Conservation (phyloP, 2,113 vertebrate species). For the Ptyas mucosa region DNA sequence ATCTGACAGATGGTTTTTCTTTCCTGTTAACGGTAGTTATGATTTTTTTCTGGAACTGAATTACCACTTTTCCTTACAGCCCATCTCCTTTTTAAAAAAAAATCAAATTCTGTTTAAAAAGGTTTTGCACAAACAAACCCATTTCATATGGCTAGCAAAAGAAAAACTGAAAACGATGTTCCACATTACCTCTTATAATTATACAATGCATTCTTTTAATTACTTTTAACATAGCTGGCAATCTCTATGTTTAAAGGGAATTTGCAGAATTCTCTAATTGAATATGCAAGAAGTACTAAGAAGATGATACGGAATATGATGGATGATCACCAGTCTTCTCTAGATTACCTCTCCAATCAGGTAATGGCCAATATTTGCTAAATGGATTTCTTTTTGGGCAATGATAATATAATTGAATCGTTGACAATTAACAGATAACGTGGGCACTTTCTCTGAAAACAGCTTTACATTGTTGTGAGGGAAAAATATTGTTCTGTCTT, state of each 20-base stretch:
- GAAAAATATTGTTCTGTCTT: background rate
- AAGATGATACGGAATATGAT: constrained; percentile 86
- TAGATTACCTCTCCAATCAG: constrained; percentile 86
- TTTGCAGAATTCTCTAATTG: constrained; percentile 83
- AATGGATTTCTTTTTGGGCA: background rate
- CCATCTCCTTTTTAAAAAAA: background rate
- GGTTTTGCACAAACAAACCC: background rate
- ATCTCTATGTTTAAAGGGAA: constrained; percentile 73
- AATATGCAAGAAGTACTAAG: constrained; percentile 83
- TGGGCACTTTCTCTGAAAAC: background rate
- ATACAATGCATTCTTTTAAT: background rate
- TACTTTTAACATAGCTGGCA: background rate
- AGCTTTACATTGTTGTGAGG: background rate
- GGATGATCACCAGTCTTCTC: constrained; percentile 84
- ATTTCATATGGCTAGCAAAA: background rate
- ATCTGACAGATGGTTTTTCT: background rate
- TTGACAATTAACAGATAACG: background rate
- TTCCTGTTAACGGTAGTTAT: background rate
- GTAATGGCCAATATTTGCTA: constrained; percentile 55
- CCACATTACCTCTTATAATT: background rate
- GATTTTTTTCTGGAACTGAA: background rate
- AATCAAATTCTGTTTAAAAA: background rate
- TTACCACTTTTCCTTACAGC: background rate
- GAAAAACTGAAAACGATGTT: background rate
- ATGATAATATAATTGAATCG: background rate